Evolutionary conservation across 2,113 vertebrate species (phyloP).

Genomic region (Mus pahari): DNA sequence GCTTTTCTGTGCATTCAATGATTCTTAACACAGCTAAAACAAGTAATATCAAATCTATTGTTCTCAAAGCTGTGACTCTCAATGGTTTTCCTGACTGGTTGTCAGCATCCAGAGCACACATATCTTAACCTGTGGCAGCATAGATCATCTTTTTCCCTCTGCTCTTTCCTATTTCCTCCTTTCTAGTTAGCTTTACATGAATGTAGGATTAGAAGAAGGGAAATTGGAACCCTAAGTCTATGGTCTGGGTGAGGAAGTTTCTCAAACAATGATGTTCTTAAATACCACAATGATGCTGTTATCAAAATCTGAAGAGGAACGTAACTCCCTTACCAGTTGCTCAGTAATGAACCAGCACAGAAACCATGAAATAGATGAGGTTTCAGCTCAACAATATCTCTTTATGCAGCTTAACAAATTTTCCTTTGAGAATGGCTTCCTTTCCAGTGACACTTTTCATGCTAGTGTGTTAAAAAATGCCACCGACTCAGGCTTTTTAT

Average conservation of each 20-base stretch:
- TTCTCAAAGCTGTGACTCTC: conserved; percentile 53
- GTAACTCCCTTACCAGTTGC: conserved; percentile 35
- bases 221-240: neutral
- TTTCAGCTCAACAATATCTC: conserved; percentile 50
- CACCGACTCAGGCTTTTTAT: conserved; percentile 71
- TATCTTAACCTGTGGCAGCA: neutral
- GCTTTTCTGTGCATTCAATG: conserved; percentile 30
- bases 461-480: conserved; percentile 67
- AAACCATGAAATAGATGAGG: conserved; percentile 23
- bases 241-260: conserved; percentile 54
- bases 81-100: conserved; percentile 52
- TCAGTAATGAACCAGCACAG: conserved; percentile 47
- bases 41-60: conserved; percentile 9
- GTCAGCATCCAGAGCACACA: neutral
- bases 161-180: neutral
- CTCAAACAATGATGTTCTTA: conserved; percentile 21
- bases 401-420: conserved; percentile 46
- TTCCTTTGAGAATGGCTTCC: conserved; percentile 67
- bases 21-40: conserved; percentile 55
- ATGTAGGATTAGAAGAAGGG: conserved; percentile 2
- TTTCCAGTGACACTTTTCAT: conserved; percentile 66
- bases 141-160: neutral
- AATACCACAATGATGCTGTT: conserved; percentile 17
- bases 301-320: neutral
- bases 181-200: conserved; percentile 33